These are phyloP conservation scores for Eupristina koningsbergeri DNA, from an alignment of 1,140 invertebrate species.

Conservation along the genomic window DNA sequence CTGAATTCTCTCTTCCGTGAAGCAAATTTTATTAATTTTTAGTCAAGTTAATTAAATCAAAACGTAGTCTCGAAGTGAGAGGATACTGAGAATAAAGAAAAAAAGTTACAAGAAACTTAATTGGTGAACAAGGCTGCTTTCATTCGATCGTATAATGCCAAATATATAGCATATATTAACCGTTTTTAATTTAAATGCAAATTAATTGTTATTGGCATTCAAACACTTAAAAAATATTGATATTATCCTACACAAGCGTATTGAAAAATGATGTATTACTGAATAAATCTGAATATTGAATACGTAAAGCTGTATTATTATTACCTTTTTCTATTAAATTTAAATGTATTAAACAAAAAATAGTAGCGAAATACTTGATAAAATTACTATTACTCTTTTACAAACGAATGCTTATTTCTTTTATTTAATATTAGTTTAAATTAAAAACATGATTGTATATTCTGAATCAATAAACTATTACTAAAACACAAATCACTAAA, in stretches of 20 bases:
- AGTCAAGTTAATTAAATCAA: conserved; percentile 52
- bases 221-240: background rate
- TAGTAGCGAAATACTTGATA: background rate
- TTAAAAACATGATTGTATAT: no score
- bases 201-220: conserved; percentile 35
- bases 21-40: conserved; percentile 47
- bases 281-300: conserved; percentile 26
- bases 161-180: conserved; percentile 33
- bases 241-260: background rate
- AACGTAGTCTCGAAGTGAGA: conserved; percentile 18
- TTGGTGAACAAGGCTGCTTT: background rate
- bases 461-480: no score
- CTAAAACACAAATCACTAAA: no score
- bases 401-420: no score
- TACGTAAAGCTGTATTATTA: background rate
- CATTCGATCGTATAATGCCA: conserved; percentile 26
- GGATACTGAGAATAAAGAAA: background rate
- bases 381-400: no score
- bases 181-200: conserved; percentile 46
- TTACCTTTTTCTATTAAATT: background rate
- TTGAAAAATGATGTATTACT: conserved; percentile 15
- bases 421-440: no score
- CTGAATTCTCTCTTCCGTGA: conserved; percentile 24
- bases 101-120: conserved; percentile 4
- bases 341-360: background rate